Percentiles rank a stretch among this genome's conserved stretches.
These are phyloP conservation scores for Artemia sp. DNA, from an alignment of 2,888 invertebrate species.

Conservation along the genomic window DNA sequence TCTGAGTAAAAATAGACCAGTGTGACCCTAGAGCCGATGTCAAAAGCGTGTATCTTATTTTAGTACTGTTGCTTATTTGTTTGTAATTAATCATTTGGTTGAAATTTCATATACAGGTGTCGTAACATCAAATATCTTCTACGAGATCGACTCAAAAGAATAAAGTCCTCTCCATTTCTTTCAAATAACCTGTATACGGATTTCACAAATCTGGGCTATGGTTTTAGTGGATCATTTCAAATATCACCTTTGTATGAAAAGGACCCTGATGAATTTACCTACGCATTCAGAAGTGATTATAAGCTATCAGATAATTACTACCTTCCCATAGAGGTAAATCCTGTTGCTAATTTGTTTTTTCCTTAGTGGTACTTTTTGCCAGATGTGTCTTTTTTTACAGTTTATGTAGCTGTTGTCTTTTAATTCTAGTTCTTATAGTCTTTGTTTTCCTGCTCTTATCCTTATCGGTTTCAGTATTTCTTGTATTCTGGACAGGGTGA, in stretches of 20 bases:
- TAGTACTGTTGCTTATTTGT: no score
- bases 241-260: conserved; percentile 1
- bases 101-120: not conserved
- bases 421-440: no score
- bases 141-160: not conserved
- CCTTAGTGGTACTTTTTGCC: no score
- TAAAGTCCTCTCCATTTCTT: not conserved
- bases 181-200: conserved; percentile 1
- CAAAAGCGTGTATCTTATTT: no score
- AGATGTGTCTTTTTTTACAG: no score
- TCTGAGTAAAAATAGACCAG: no score
- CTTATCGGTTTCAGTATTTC: no score
- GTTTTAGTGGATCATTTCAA: not conserved
- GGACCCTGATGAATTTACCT: conserved; percentile 6
- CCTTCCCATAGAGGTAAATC: not conserved
- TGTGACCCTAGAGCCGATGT: no score
- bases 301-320: conserved; percentile 10
- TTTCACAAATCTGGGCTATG: conserved; percentile 2
- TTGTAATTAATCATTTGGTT: no score
- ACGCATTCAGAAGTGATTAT: not conserved
- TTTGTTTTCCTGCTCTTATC: no score
- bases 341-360: not conserved
- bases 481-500: no score
- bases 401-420: no score
- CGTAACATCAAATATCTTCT: conserved; percentile 8